These are phyloP conservation scores for Thamnophis elegans DNA, from an alignment of 2,797 vertebrate species.

Conservation along the genomic window DNA sequence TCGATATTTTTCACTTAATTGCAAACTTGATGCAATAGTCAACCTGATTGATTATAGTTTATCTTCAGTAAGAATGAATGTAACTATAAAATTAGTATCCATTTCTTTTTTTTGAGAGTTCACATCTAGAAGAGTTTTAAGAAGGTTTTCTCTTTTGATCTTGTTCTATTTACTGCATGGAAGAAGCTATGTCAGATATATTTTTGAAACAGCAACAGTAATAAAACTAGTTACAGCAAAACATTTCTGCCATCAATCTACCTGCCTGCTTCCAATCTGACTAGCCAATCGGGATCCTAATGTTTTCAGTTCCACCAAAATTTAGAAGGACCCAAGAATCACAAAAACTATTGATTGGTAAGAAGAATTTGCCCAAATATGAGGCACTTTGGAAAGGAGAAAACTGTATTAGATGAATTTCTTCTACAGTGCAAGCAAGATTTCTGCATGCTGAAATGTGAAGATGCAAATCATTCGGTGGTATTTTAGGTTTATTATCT, in stretches of 20 bases:
- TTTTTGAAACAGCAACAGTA: not conserved
- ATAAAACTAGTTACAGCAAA: not conserved
- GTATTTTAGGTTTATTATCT: not conserved
- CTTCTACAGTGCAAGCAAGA: not conserved
- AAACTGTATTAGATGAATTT: not conserved
- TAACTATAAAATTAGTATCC: not conserved
- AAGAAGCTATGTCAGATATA: not conserved
- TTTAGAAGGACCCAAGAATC: not conserved
- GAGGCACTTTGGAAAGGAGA: not conserved
- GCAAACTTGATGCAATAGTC: not conserved
- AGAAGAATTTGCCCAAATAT: not conserved
- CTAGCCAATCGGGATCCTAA: not conserved
- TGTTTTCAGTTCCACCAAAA: not conserved
- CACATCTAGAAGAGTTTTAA: not conserved
- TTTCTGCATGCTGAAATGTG: not conserved
- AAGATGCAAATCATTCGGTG: not conserved
- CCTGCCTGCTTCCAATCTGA: not conserved
- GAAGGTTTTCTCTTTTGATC: not conserved
- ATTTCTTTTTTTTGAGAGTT: not conserved
- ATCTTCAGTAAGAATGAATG: not conserved
- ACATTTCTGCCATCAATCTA: not conserved
- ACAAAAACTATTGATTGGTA: not conserved
- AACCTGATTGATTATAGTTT: not conserved
- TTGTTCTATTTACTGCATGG: not conserved
- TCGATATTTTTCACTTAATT: not conserved